A percentile compares a stretch with the other conserved stretches of the same genome.
These are phyloP conservation scores for Rosalia funebris DNA, from an alignment of 2,888 invertebrate species.

Conservation along the genomic window DNA sequence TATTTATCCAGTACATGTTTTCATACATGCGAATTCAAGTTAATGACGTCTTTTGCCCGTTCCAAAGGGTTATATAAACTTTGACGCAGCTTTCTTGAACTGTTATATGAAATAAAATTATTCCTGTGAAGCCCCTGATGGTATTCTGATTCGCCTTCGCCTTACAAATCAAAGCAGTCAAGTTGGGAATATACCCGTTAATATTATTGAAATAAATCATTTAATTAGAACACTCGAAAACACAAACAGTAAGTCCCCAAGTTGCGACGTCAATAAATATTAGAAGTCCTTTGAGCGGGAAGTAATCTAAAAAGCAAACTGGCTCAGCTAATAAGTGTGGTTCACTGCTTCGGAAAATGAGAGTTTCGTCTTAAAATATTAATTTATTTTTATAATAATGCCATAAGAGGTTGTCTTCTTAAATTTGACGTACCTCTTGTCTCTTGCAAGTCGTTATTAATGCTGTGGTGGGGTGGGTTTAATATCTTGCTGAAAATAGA, in stretches of 20 bases:
- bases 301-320: constrained; percentile 44
- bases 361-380: constrained; percentile 34
- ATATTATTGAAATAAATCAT: constrained; percentile 4
- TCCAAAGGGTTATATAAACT: too few species aligned
- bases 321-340: constrained; percentile 40
- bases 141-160: too few species aligned
- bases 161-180: too few species aligned
- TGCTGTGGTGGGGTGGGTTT: too few species aligned
- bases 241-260: constrained; percentile 9
- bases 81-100: too few species aligned
- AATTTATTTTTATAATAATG: constrained; percentile 38
- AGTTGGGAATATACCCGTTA: not conserved
- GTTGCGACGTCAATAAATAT: constrained; percentile 30
- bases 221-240: constrained; percentile 17
- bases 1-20: too few species aligned
- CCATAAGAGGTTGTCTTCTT: constrained; percentile 27
- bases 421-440: not conserved
- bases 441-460: too few species aligned
- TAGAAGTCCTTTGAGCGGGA: constrained; percentile 37
- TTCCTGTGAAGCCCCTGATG: too few species aligned
- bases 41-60: too few species aligned
- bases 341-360: constrained; percentile 38
- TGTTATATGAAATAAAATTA: too few species aligned
- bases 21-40: too few species aligned
- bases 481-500: too few species aligned